These are phyloP conservation scores for Carcina quercana DNA, from an alignment of 2,888 invertebrate species.

Conservation along the genomic window DNA sequence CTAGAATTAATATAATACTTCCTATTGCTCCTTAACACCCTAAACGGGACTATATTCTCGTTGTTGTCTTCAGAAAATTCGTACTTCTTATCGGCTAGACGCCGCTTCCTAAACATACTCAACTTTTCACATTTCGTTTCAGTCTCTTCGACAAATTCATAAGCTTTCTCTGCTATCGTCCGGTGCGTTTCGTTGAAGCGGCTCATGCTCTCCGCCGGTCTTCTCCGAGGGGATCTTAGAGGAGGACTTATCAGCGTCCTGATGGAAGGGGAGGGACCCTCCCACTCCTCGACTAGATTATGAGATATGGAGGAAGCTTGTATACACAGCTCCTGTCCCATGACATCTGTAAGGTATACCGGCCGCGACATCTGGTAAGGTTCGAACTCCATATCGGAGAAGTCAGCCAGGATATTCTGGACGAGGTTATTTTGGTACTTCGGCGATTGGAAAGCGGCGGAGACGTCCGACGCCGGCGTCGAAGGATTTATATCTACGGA, in stretches of 20 bases:
- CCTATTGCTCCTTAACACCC: conserved; percentile 74
- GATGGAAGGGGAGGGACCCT: conserved; percentile 63
- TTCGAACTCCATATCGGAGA: conserved; percentile 76
- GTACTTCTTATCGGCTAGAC: conserved; percentile 93
- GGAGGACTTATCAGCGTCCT: conserved; percentile 66
- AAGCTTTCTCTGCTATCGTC: conserved; percentile 81
- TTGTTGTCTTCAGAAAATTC: conserved; percentile 89
- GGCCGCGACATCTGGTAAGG: conserved; percentile 57
- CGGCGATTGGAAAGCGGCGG: conserved; percentile 64
- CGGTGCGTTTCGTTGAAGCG: conserved; percentile 68
- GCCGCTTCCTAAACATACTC: conserved; percentile 88
- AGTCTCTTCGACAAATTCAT: conserved; percentile 89
- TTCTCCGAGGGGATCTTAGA: conserved; percentile 54
- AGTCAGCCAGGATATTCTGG: conserved; percentile 76
- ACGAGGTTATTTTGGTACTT: conserved; percentile 72
- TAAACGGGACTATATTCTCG: conserved; percentile 79
- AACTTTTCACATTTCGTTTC: conserved; percentile 89
- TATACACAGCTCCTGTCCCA: conserved; percentile 64
- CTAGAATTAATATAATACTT: conserved; percentile 62
- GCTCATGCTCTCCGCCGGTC: conserved; percentile 69
- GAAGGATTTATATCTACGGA: conserved; percentile 49
- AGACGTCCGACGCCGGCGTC: conserved; percentile 54
- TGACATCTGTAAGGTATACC: conserved; percentile 57
- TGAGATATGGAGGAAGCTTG: conserved; percentile 63
- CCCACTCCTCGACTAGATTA: conserved; percentile 69